These are phyloP conservation scores for Allacma fusca DNA, from an alignment of 2,888 invertebrate species.

Conservation along the genomic window DNA sequence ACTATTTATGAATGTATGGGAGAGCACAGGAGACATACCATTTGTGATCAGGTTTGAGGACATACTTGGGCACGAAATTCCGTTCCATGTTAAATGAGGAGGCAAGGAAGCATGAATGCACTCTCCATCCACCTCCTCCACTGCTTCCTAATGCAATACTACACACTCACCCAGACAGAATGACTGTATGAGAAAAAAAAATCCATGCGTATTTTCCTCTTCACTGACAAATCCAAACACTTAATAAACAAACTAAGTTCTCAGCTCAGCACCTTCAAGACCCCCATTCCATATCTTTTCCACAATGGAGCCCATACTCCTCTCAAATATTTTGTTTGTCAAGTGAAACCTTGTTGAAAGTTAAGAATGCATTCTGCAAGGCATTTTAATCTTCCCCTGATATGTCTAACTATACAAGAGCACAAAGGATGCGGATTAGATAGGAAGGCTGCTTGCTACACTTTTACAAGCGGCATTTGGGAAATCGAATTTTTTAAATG, in stretches of 20 bases:
- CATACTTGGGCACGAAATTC: not conserved
- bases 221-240: constrained; percentile 36
- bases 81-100: constrained; percentile 1
- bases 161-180: not conserved
- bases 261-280: constrained; percentile 11
- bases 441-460: too few species aligned
- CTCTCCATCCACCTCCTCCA: constrained; percentile 16
- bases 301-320: too few species aligned
- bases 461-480: too few species aligned
- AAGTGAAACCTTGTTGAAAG: constrained; percentile 4
- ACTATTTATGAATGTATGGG: not conserved
- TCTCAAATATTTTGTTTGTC: not conserved
- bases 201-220: constrained; percentile 21
- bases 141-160: not conserved
- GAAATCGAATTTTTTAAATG: too few species aligned
- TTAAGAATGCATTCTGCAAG: not conserved
- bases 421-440: too few species aligned
- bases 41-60: not conserved
- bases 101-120: constrained; percentile 28
- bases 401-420: not conserved
- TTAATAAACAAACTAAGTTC: constrained; percentile 17
- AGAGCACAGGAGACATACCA: not conserved
- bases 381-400: not conserved
- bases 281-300: not conserved
- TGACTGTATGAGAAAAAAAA: constrained; percentile 18